These are phyloP conservation scores for Enteromius unitaeniatus DNA, from an alignment of 2,797 vertebrate species.

Conservation along the genomic window DNA sequence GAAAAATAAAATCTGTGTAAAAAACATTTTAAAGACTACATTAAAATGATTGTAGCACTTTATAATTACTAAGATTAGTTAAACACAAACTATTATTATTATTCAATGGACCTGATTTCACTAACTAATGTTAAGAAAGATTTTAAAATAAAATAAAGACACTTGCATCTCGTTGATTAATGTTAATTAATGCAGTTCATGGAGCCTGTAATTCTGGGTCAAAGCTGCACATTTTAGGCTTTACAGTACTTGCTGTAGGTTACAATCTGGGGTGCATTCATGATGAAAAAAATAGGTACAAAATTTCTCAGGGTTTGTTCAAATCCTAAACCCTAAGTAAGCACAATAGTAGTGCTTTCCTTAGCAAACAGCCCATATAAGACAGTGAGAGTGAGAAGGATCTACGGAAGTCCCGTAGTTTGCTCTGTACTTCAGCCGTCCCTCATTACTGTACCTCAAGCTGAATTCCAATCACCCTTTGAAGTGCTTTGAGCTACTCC, in stretches of 20 bases:
- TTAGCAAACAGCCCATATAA: constrained; percentile 28
- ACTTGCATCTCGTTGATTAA: neutral
- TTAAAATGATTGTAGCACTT: too few species aligned
- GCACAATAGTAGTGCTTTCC: constrained; percentile 39
- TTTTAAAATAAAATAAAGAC: neutral
- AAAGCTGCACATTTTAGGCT: neutral
- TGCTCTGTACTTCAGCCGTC: constrained; percentile 70
- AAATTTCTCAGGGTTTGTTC: neutral
- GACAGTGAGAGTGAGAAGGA: constrained; percentile 55
- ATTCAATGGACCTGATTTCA: neutral
- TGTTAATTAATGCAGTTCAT: neutral
- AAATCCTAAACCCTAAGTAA: neutral
- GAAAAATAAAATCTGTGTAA: neutral
- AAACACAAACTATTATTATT: neutral
- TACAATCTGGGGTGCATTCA: neutral
- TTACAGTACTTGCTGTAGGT: neutral
- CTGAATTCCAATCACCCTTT: constrained; percentile 79
- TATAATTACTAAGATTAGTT: too few species aligned
- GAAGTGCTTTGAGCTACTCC: constrained; percentile 85
- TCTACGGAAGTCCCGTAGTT: constrained; percentile 71
- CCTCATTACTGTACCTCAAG: constrained; percentile 82
- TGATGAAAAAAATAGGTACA: neutral
- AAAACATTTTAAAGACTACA: too few species aligned
- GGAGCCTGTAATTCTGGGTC: neutral
- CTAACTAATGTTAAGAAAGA: neutral